Evolutionary conservation across 2,113 vertebrate species (phyloP).

Genomic region (Aplodontia rufa): DNA sequence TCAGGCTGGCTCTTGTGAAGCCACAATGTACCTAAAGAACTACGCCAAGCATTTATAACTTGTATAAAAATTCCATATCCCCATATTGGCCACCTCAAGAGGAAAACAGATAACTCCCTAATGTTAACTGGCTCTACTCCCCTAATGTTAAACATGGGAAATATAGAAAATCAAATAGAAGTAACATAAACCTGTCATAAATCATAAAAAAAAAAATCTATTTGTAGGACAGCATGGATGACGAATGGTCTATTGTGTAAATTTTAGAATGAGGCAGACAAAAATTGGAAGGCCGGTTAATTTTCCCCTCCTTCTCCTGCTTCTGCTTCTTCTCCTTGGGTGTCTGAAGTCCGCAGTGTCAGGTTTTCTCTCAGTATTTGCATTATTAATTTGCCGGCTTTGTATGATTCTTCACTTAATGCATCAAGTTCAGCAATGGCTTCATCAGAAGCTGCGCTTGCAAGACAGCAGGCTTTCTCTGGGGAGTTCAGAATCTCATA

Average conservation of each 20-base stretch:
- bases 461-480: not conserved
- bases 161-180: not conserved
- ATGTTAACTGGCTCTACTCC: not conserved
- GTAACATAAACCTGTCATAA: constrained; percentile 89
- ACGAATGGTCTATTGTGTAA: constrained; percentile 80
- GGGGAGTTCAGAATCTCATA: not conserved
- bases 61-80: not conserved
- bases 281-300: constrained; percentile 87
- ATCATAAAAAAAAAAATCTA: constrained; percentile 89
- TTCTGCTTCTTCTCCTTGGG: constrained; percentile 88
- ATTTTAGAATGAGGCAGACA: constrained; percentile 90
- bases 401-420: constrained; percentile 97
- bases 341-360: constrained; percentile 91
- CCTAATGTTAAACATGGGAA: not conserved
- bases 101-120: not conserved
- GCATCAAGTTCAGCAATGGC: constrained; percentile 96
- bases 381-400: constrained; percentile 99
- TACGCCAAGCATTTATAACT: constrained; percentile 81
- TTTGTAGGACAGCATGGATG: constrained; percentile 77
- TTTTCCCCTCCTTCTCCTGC: constrained; percentile 89
- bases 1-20: too few relatives aligned
- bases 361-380: constrained; percentile 99
- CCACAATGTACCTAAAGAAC: constrained; percentile 89
- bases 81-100: not conserved
- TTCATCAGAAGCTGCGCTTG: constrained; percentile 90